These are phyloP conservation scores for Tychaedon coryphoeus DNA, from an alignment of 2,113 vertebrate genomes.

Conservation along the genomic window DNA sequence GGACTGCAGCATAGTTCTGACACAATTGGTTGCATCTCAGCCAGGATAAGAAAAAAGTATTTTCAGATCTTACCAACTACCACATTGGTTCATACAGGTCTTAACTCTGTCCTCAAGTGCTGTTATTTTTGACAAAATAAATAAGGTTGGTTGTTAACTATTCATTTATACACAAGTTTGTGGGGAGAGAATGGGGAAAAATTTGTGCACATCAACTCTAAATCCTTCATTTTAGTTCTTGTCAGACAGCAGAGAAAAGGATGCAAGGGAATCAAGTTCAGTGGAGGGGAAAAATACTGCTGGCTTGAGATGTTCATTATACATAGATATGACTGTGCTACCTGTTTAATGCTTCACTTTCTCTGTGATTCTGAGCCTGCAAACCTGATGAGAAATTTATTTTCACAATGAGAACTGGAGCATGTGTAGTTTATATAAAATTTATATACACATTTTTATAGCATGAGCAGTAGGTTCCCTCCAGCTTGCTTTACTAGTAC, in stretches of 20 bases:
- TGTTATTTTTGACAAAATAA: not conserved
- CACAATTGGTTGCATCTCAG: not conserved
- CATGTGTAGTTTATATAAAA: not conserved
- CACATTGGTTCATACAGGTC: not conserved
- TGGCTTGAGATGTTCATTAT: not conserved
- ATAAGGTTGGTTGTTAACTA: not conserved
- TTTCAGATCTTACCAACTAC: not conserved
- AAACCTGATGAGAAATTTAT: not conserved
- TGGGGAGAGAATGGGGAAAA: not conserved
- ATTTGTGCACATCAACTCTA: not conserved
- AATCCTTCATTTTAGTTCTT: not conserved
- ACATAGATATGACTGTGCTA: not conserved
- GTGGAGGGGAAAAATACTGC: not conserved
- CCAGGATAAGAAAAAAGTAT: not conserved
- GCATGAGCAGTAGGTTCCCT: not conserved
- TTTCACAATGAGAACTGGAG: not conserved
- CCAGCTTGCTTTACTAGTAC: not conserved
- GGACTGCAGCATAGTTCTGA: not conserved
- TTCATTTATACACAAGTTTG: not conserved
- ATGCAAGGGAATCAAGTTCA: not conserved
- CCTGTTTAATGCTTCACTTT: not conserved
- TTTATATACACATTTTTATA: not conserved
- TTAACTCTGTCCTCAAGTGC: not conserved
- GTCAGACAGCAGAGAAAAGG: not conserved
- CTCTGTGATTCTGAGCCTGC: not conserved